Base-by-base conservation (phyloP, 2,113 vertebrate genomes). In the Pongo pygmaeus region DNA sequence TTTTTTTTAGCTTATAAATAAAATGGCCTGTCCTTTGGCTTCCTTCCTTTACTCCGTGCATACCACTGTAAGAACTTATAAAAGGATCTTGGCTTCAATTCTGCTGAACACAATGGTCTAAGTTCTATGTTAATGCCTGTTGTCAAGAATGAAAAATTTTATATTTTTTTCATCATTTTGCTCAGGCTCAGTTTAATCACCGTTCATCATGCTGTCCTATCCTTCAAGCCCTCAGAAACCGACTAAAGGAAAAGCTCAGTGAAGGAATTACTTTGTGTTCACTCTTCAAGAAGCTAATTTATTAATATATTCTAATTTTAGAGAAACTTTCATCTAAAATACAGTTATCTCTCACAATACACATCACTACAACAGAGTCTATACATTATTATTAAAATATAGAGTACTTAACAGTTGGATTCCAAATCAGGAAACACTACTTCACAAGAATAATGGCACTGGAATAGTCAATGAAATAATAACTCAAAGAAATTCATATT, bases 221-320 rank as follows among this genome's bases (percentile, higher is more conserved):
- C 64, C 48, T 95, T 95, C 70, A 74, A 46, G 43, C 5, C 17
- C 16, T 61, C 27, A 57, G 67, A 84, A 81, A 55, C 3, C 90
- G 92, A 97, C 27, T 50, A 77, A 38, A 94, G 12, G 46, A 55
- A 96, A 84, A 93, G 32, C 93, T 90, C 13, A 93, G 14, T 67
- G 38, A 93, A 10, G 35, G 27, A 95, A 98, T 91, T 70, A 79
- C 35, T 91, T 96, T 32, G 16, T 55, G 59, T 92, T 94, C 38
- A 61, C 40, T 94, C 22, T 43, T 78, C 59, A 18, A 96, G 67
- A 96, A 70, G 6, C 4, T 43, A 77, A 67, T 89, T 67, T 97
- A 83, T 92, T 91, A 94, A 77, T 81, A 5, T 52, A 72, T 97
- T 96, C 32, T 48, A 55, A 94, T 91, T 87, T 80, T 96, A 83